Conservation (phyloP, 2,113 vertebrate species). For the Pelecanus crispus region DNA sequence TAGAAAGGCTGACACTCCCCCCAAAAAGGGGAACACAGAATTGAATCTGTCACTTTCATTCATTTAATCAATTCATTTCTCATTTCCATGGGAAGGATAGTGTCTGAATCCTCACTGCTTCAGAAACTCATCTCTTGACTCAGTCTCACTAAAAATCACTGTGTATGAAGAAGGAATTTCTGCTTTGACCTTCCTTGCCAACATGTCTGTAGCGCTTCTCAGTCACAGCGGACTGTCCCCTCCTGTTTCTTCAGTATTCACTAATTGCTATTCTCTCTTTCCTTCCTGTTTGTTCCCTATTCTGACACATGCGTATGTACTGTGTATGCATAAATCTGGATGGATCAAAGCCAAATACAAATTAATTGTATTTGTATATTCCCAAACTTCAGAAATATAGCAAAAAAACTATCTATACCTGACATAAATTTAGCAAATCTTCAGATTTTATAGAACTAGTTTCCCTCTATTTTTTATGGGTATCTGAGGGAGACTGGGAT, state of each 20-base stretch:
- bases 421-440: neutral
- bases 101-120: neutral
- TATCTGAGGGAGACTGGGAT: neutral
- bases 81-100: neutral
- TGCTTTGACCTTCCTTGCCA: neutral
- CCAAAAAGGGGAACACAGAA: neutral
- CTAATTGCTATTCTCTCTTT: neutral
- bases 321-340: neutral
- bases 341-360: neutral
- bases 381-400: neutral
- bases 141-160: neutral
- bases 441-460: neutral
- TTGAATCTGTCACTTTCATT: neutral
- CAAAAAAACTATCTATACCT: accelerated
- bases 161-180: neutral
- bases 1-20: neutral
- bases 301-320: neutral
- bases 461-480: neutral
- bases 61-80: neutral
- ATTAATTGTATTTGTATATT: neutral
- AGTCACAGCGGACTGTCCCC: neutral
- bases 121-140: neutral
- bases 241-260: neutral
- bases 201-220: neutral
- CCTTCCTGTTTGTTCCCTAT: neutral